Evolutionary conservation across 2,113 vertebrate species (phyloP), one percentile per base, ranked within the genome.

Genomic region (Suricata suricatta): DNA sequence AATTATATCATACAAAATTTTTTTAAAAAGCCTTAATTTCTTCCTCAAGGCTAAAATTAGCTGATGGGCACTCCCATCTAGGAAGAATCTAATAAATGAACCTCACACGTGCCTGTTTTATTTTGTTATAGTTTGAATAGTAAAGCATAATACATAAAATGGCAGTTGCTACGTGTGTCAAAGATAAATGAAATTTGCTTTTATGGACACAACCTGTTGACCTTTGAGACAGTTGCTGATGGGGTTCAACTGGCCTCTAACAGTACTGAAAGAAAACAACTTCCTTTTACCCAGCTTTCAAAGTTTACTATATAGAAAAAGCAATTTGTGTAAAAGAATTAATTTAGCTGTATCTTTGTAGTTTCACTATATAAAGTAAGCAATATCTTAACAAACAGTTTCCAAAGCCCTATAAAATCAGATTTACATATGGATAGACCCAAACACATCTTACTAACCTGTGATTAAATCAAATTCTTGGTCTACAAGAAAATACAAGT

Each of bases 111-210:
- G 14, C 19, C 74, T 15, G 17, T 25, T 85, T 95, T 50, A 12
- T 14, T 50, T 50, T 54, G 33, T 33, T 69, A 68, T 19, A 4
- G 5, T 69, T n/a, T 97, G 50, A 88, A 95, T 66, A 84, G 27
- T 90, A 17, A 72, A 90, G 17, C 6, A 92, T 76, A 76, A 88
- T 87, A 79, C 5, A 54, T 31, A 82, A 98, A 88, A 16, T 81
- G 72, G 47, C 33, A 94, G 25, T 83, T 83, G 14, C 33, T 87
- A 9, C 81, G 4, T 88, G 9, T 95, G 29, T 88, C 15, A 44
- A 92, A 93, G 33, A 63, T 93, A 84, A 97, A 47, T 72, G 71
- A 96, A 94, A 93, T 88, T 93, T 95, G 5, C 21, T 80, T 89
- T 96, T 72, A 60, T 52, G 25, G 21, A 71, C 8, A 72, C 8